Conservation (phyloP, 2,888 invertebrate species). For the Sarcophaga caerulescens region DNA sequence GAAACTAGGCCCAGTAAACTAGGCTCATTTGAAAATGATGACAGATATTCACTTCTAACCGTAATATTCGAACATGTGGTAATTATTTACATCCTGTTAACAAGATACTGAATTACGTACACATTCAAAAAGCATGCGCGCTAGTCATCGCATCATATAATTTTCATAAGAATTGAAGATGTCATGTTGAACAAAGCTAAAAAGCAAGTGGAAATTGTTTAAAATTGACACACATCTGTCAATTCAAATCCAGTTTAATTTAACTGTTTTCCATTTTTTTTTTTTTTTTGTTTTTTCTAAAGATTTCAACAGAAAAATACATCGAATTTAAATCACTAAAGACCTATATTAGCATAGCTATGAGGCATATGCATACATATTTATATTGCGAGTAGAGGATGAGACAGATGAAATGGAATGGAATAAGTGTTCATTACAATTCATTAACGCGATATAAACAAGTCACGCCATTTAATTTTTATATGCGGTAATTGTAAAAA, state of each 20-base stretch:
- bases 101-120: neutral
- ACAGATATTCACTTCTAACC: neutral
- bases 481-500: neutral
- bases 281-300: no score
- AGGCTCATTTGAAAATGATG: neutral
- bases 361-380: neutral
- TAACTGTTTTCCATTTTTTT: neutral
- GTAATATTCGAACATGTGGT: neutral
- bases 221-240: slow-evolving; percentile 40
- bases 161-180: slow-evolving; percentile 35
- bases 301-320: neutral
- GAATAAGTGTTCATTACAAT: neutral
- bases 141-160: neutral
- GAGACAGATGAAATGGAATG: no score
- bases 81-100: slow-evolving; percentile 12
- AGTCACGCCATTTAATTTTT: neutral
- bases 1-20: neutral
- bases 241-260: slow-evolving; percentile 27
- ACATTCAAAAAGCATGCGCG: neutral
- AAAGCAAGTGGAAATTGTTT: neutral
- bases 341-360: neutral
- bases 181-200: neutral
- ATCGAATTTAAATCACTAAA: neutral
- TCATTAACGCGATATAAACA: slow-evolving; percentile 9
- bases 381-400: no score